phyloP scores from a whole-genome alignment of 2,888 invertebrate genomes.

The Agelastica alni region DNA sequence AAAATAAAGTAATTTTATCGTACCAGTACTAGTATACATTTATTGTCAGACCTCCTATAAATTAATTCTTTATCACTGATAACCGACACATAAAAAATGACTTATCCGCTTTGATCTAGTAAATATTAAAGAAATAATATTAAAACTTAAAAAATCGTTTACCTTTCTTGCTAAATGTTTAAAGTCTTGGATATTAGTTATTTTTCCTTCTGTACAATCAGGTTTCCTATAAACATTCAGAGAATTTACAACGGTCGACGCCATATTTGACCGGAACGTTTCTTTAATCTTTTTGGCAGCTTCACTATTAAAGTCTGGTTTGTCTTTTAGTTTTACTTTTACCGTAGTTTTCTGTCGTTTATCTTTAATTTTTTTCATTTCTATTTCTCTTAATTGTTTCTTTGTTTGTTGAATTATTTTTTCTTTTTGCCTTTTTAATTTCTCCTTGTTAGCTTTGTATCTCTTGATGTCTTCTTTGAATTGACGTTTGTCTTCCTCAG shows the following conservation, averaged over 20 bases:
- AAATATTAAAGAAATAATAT: no score
- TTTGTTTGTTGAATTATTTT: constrained; percentile 56
- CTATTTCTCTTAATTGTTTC: constrained; percentile 41
- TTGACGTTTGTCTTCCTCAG: constrained; percentile 75
- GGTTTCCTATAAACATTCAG: constrained; percentile 87
- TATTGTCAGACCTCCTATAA: no score
- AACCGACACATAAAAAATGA: no score
- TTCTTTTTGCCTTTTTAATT: constrained; percentile 71
- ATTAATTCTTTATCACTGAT: no score
- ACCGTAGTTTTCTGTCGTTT: constrained; percentile 42
- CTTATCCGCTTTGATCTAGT: no score
- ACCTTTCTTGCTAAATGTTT: constrained; percentile 94
- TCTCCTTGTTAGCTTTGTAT: constrained; percentile 80
- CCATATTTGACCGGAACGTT: constrained; percentile 78
- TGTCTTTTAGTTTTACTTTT: constrained; percentile 51
- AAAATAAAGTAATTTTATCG: no score
- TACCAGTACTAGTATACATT: no score
- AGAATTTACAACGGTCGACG: constrained; percentile 81
- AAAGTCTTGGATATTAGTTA: constrained; percentile 88
- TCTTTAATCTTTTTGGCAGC: constrained; percentile 78
- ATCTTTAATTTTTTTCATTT: constrained; percentile 41
- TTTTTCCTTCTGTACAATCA: constrained; percentile 82
- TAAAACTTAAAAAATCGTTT: constrained; percentile 37
- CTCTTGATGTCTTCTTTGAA: constrained; percentile 72
- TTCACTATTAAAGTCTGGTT: constrained; percentile 57